phyloP scores from a whole-genome alignment of 2,797 vertebrate species.

The Nyctalus aviator region DNA sequence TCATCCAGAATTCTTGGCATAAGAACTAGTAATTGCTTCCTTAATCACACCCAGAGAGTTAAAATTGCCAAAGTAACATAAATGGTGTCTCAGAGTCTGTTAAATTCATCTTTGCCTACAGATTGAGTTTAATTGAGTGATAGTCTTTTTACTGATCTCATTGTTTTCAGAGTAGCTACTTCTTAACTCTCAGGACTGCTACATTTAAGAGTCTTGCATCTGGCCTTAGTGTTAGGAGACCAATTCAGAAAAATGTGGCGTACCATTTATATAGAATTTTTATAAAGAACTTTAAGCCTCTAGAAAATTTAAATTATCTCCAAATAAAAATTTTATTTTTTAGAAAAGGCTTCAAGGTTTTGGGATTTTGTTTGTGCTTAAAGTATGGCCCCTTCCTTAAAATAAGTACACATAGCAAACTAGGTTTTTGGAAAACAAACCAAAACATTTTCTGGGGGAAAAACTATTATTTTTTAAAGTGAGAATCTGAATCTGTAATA shows the following conservation, averaged over 20 bases:
- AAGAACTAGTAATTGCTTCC: conserved; percentile 84
- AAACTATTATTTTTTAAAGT: conserved; percentile 19
- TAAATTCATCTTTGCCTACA: conserved; percentile 86
- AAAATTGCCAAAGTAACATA: conserved; percentile 84
- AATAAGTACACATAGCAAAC: not conserved
- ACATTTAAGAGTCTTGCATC: conserved; percentile 79
- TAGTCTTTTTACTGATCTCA: conserved; percentile 85
- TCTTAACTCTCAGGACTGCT: conserved; percentile 76
- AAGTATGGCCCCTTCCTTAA: conserved; percentile 33
- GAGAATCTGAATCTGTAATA: conserved; percentile 22
- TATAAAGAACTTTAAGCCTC: conserved; percentile 34
- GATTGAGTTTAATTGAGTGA: conserved; percentile 83
- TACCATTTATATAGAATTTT: conserved; percentile 74
- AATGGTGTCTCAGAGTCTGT: conserved; percentile 83
- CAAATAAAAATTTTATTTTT: conserved; percentile 65
- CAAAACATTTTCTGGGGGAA: not conserved
- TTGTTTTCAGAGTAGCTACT: conserved; percentile 82
- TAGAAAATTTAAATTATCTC: conserved; percentile 60
- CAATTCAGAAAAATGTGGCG: conserved; percentile 82
- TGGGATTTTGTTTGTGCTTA: conserved; percentile 67
- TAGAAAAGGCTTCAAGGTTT: not conserved
- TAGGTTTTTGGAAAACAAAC: not conserved
- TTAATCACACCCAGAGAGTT: conserved; percentile 85
- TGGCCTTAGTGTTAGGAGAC: conserved; percentile 79
- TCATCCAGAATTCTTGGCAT: conserved; percentile 84